Evolutionary conservation across 2,797 vertebrate genomes (phyloP).

Genomic region (Hafferia zeledoni): DNA sequence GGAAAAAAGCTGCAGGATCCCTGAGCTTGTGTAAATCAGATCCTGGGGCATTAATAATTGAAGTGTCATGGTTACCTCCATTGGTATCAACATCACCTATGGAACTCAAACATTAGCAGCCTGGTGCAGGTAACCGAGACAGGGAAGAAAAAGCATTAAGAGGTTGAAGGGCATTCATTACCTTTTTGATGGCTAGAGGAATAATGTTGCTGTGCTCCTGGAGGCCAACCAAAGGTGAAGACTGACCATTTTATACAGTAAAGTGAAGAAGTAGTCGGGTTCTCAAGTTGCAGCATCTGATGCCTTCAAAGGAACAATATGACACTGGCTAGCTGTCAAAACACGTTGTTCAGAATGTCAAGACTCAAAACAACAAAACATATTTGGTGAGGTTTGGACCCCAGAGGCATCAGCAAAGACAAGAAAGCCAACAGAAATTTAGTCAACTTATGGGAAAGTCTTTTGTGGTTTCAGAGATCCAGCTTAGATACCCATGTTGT

Average conservation of each 20-base stretch:
- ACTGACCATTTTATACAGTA: conserved; percentile 83
- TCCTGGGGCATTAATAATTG: not conserved
- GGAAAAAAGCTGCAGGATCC: not conserved
- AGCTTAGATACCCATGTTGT: not conserved
- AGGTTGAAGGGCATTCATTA: conserved; percentile 82
- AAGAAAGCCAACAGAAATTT: not conserved
- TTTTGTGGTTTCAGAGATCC: not conserved
- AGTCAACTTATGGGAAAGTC: not conserved
- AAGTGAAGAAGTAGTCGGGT: conserved; percentile 87
- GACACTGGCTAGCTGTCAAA: conserved; percentile 88
- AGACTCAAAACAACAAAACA: conserved; percentile 79
- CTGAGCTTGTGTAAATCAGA: not conserved
- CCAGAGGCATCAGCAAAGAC: not conserved
- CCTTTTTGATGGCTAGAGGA: conserved; percentile 88
- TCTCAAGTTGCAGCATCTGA: conserved; percentile 88
- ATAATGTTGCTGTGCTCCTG: conserved; percentile 85
- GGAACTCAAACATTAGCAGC: conserved; percentile 49
- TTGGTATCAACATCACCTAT: not conserved
- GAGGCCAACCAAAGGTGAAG: conserved; percentile 88
- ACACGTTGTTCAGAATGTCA: conserved; percentile 83
- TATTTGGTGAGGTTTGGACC: not conserved
- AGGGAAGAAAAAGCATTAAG: conserved; percentile 88
- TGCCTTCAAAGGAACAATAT: conserved; percentile 85
- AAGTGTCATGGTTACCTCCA: not conserved
- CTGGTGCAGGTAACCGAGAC: conserved; percentile 77